A percentile compares a stretch with the other conserved stretches of the same genome.
phyloP scores from a whole-genome alignment of 2,797 vertebrate species.

The Sebastiscus albofasciatus region DNA sequence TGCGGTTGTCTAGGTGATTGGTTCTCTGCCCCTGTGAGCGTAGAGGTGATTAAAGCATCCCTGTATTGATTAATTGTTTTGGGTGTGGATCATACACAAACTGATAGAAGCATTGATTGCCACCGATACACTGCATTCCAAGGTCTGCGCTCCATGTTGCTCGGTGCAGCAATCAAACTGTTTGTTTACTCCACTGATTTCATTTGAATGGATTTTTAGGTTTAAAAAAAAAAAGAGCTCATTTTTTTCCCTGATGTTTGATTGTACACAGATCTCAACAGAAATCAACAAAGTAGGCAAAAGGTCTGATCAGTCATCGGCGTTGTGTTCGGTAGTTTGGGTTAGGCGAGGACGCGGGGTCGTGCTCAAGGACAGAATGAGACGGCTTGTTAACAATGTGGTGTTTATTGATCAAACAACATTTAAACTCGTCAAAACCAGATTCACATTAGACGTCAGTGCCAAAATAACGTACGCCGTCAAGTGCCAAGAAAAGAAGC shows the following conservation, averaged over 20 bases:
- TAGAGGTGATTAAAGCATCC: constrained; percentile 9
- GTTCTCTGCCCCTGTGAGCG: constrained; percentile 9
- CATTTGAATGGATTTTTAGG: constrained; percentile 53
- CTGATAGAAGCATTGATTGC: constrained; percentile 25
- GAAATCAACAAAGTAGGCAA: constrained; percentile 56
- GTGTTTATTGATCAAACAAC: constrained; percentile 15
- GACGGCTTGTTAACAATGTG: constrained; percentile 8
- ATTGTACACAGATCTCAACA: constrained; percentile 47
- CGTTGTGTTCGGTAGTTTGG: constrained; percentile 7
- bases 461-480: background rate
- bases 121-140: constrained; percentile 21
- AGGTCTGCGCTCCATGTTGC: constrained; percentile 51
- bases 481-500: background rate
- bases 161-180: constrained; percentile 58
- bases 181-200: constrained; percentile 76
- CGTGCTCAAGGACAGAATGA: background rate
- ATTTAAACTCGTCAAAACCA: background rate
- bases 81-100: constrained; percentile 26
- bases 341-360: constrained; percentile 5
- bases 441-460: background rate
- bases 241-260: constrained; percentile 42
- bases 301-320: constrained; percentile 39
- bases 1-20: constrained; percentile 45
- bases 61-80: constrained; percentile 25
- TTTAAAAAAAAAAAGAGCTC: constrained; percentile 41